phyloP scores from a whole-genome alignment of 2,797 vertebrate species.

The Helicolenus hilgendorfi region DNA sequence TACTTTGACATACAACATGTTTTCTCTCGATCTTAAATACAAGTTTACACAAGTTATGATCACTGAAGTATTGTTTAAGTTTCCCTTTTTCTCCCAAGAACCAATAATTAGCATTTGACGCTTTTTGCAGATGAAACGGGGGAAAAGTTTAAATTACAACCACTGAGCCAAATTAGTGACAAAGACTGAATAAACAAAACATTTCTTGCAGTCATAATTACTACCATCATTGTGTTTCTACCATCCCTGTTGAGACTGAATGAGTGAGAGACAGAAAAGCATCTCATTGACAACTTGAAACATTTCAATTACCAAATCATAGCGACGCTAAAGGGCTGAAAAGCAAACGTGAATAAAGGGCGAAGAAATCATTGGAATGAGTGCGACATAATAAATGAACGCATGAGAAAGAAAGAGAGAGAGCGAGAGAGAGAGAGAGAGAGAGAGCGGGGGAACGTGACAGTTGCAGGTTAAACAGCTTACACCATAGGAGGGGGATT shows the following conservation, averaged over 20 bases:
- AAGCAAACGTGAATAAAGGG: neutral
- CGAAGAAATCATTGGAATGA: constrained; percentile 13
- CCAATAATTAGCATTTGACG: neutral
- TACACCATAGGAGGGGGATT: constrained; percentile 73
- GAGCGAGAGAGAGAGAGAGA: neutral
- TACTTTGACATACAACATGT: neutral
- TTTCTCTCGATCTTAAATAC: neutral
- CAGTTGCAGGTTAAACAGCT: constrained; percentile 81
- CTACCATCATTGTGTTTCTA: neutral
- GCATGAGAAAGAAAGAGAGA: neutral
- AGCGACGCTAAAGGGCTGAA: neutral
- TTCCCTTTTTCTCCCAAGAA: neutral
- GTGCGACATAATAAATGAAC: constrained; percentile 8
- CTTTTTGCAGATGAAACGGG: neutral
- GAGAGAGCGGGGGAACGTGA: constrained; percentile 3
- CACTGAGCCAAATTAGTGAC: neutral
- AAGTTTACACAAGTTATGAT: neutral
- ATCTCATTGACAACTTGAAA: constrained; percentile 6
- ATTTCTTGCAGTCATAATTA: constrained; percentile 29
- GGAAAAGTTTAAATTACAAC: neutral
- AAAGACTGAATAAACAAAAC: constrained; percentile 15
- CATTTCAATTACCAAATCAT: constrained; percentile 35
- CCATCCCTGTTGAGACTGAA: neutral
- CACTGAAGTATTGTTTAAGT: neutral
- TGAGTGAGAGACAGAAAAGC: neutral